Evolutionary conservation across 2,888 invertebrate species (phyloP).

Genomic region (Drosophila lutescens): DNA sequence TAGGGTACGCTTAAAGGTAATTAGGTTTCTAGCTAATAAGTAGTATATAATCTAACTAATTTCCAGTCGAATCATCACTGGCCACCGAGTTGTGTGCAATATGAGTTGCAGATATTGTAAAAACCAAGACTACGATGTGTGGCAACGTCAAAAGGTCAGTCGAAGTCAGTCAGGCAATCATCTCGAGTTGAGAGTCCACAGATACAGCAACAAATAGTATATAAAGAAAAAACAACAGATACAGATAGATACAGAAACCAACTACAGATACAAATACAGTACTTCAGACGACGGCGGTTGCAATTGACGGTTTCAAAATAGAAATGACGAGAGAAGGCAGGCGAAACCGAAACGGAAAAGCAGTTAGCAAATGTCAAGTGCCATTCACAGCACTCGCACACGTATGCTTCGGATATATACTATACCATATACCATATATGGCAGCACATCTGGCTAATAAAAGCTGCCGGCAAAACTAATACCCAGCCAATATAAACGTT

Average conservation of each 20-base stretch:
- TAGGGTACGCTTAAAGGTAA: no score
- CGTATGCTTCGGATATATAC: constrained; percentile 7
- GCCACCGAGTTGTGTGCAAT: constrained; percentile 1
- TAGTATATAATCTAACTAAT: no score
- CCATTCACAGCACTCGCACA: constrained; percentile 26
- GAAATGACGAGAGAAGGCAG: constrained; percentile 38
- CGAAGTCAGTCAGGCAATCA: constrained; percentile 29
- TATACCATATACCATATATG: constrained; percentile 3
- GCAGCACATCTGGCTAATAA: constrained; percentile 46
- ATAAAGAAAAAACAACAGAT: constrained; percentile 4
- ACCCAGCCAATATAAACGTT: constrained; percentile 16
- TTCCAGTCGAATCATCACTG: neutral
- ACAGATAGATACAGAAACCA: neutral
- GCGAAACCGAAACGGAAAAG: constrained; percentile 7
- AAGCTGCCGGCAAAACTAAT: constrained; percentile 21
- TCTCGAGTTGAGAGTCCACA: constrained; percentile 18
- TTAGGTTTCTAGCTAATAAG: no score
- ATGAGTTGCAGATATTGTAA: constrained; percentile 30
- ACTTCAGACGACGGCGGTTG: constrained; percentile 11
- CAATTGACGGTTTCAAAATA: constrained; percentile 43
- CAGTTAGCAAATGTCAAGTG: constrained; percentile 47
- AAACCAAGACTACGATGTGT: constrained; percentile 10
- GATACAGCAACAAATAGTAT: neutral
- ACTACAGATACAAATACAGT: constrained; percentile 3
- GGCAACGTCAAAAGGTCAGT: constrained; percentile 40